Percentiles rank a stretch among this genome's conserved stretches.
These are phyloP conservation scores for Narcine bancroftii DNA, from an alignment of 2,113 vertebrate species.

Conservation along the genomic window DNA sequence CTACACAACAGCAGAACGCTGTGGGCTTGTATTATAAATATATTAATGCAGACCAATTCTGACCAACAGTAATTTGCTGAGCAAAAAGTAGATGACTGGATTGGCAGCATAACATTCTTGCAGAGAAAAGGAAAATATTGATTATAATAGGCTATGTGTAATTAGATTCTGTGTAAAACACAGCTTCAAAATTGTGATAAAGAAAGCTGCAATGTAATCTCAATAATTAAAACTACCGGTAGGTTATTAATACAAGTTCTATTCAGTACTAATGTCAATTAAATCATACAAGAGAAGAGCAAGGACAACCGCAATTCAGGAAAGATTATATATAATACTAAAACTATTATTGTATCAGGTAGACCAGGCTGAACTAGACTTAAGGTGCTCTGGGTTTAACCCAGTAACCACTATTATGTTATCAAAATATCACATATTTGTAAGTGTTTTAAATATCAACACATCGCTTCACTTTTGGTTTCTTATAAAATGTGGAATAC, in stretches of 20 bases:
- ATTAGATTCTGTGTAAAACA: background rate
- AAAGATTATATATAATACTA: background rate
- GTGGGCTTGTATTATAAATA: background rate
- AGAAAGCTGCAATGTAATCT: background rate
- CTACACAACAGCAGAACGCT: background rate
- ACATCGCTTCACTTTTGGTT: background rate
- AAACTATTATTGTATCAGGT: background rate
- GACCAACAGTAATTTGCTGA: background rate
- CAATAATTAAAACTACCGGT: conserved; percentile 16
- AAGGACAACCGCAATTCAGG: background rate
- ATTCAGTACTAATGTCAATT: background rate
- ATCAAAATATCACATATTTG: background rate
- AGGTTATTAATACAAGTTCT: background rate
- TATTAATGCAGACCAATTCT: background rate
- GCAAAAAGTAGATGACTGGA: background rate
- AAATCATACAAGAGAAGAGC: background rate
- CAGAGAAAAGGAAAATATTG: background rate
- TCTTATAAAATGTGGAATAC: background rate
- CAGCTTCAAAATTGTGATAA: background rate
- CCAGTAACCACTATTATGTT: background rate
- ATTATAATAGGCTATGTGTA: background rate
- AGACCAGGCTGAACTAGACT: background rate
- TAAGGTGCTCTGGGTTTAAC: background rate
- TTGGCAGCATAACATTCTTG: background rate
- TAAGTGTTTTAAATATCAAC: background rate